These are phyloP conservation scores for Heliconius charithonia DNA, from an alignment of 2,888 invertebrate species.

Conservation along the genomic window DNA sequence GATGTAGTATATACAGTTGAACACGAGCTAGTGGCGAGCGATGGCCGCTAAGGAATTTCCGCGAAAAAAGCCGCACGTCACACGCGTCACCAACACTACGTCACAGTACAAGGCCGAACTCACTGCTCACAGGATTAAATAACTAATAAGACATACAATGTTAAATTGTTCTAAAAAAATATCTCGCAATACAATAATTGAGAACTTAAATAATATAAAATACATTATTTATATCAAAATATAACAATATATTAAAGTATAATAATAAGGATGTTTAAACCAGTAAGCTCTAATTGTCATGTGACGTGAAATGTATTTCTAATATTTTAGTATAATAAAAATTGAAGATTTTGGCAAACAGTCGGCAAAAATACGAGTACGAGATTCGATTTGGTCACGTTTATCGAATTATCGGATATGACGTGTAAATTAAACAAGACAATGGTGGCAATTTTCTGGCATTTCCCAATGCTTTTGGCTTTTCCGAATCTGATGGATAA, in stretches of 20 bases:
- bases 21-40: constrained; percentile 58
- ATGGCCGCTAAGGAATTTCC: constrained; percentile 76
- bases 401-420: neutral
- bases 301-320: neutral
- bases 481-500: neutral
- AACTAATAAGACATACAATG: constrained; percentile 51
- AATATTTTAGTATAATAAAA: neutral
- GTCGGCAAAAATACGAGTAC: neutral
- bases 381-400: neutral
- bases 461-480: constrained; percentile 2
- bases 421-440: neutral
- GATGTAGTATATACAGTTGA: constrained; percentile 11
- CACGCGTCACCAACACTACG: constrained; percentile 64
- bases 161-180: neutral
- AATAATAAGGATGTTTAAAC: neutral
- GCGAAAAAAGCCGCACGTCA: constrained; percentile 79
- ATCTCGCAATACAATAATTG: neutral
- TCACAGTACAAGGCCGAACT: constrained; percentile 71
- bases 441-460: neutral
- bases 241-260: neutral
- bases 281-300: neutral
- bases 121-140: constrained; percentile 46
- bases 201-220: neutral
- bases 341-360: neutral
- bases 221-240: neutral